Evolutionary conservation across 2,113 vertebrate genomes (phyloP).

Genomic region (Piaya cayana): DNA sequence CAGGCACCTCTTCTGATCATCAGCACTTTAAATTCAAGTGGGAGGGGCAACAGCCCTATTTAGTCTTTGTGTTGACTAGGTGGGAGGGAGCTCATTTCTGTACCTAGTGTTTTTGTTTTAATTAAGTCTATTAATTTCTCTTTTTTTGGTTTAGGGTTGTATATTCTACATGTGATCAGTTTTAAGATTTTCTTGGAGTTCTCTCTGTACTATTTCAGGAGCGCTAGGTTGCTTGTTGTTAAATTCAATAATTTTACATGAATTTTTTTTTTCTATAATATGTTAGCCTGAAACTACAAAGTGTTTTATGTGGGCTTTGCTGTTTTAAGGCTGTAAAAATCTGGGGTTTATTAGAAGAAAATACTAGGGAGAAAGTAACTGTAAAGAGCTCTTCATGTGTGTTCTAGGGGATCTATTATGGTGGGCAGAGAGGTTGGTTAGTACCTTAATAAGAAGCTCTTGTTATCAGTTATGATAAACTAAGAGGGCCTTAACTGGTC

Average conservation of each 20-base stretch:
- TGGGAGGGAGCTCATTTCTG: rapidly evolving
- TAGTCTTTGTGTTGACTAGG: rapidly evolving
- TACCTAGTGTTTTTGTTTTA: rapidly evolving
- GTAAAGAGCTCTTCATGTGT: not conserved
- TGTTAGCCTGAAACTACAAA: not conserved
- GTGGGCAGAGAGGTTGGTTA: not conserved
- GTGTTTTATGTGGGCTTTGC: rapidly evolving
- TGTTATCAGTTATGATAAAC: rapidly evolving
- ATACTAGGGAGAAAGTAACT: not conserved
- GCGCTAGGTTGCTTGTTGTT: rapidly evolving
- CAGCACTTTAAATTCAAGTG: not conserved
- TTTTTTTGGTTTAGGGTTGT: rapidly evolving
- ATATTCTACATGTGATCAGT: rapidly evolving
- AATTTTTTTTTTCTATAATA: not conserved
- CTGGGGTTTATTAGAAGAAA: not conserved
- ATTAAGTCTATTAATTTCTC: rapidly evolving
- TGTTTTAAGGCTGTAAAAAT: not conserved
- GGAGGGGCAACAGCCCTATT: rapidly evolving
- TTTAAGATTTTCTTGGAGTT: not conserved
- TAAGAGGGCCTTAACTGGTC: rapidly evolving
- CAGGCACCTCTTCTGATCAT: not conserved
- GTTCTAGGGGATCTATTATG: rapidly evolving
- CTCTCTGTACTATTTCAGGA: not conserved
- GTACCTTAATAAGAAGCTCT: not conserved
- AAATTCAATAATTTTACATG: not conserved